phyloP scores from a whole-genome alignment of 1,140 invertebrate genomes.

The Ditylenchus dipsaci region DNA sequence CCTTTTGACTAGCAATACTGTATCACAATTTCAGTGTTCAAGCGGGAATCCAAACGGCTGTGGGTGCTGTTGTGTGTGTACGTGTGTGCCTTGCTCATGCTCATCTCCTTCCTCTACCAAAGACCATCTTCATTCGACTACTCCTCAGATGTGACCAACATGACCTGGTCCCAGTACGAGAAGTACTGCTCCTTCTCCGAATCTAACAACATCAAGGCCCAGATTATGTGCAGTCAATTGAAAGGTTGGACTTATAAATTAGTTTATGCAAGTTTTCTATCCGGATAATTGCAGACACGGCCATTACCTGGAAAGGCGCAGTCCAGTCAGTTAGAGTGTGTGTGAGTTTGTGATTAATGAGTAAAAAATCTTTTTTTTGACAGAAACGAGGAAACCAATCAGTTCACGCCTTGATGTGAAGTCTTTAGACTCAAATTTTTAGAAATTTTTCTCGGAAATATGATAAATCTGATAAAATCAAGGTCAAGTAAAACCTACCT shows the following conservation, averaged over 20 bases:
- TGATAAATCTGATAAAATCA: no score
- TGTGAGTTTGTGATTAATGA: background rate
- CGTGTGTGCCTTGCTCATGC: constrained; percentile 41
- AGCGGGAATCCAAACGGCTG: constrained; percentile 21
- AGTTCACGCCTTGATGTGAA: no score
- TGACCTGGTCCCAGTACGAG: constrained; percentile 51
- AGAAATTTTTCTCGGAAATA: no score
- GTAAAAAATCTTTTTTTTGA: no score
- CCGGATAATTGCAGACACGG: constrained; percentile 36
- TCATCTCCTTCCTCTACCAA: constrained; percentile 53
- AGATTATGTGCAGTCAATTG: constrained; percentile 45
- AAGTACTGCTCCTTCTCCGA: constrained; percentile 31
- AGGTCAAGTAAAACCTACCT: no score
- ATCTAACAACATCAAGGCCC: constrained; percentile 39
- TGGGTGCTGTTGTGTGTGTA: constrained; percentile 47
- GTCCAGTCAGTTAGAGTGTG: constrained; percentile 46
- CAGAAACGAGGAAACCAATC: no score
- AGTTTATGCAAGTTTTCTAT: background rate
- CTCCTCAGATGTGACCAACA: constrained; percentile 43
- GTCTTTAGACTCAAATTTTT: no score
- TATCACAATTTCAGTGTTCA: constrained; percentile 28
- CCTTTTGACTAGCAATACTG: background rate
- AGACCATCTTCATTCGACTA: constrained; percentile 35
- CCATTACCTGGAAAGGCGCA: constrained; percentile 48
- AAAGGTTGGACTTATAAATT: constrained; percentile 25